Conservation (phyloP, 2,888 invertebrate genomes). For the Synergus laeviventris region DNA sequence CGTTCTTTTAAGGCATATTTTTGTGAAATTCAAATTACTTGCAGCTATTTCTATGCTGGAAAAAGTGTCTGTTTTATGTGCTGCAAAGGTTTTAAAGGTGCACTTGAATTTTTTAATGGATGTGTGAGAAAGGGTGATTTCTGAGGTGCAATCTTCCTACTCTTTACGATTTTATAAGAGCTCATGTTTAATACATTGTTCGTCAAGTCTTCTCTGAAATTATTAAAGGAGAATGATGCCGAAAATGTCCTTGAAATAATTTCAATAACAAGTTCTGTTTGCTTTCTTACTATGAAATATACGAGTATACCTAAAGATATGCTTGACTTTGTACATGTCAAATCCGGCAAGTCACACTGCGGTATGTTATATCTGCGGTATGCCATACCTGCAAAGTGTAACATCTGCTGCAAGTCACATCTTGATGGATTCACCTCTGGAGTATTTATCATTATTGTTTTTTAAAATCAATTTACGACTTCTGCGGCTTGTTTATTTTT, state of each 20-base stretch:
- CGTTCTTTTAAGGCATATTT: neutral
- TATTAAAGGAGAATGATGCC: no score
- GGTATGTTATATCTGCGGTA: neutral
- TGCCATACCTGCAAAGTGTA: neutral
- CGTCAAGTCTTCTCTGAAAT: no score
- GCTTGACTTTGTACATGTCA: neutral
- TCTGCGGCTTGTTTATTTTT: neutral
- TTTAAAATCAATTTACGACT: neutral
- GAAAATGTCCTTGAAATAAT: no score
- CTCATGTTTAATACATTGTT: no score
- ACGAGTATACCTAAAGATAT: neutral
- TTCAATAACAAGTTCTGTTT: neutral
- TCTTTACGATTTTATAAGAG: neutral
- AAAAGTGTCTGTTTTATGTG: neutral
- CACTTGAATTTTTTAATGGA: neutral
- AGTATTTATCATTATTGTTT: neutral
- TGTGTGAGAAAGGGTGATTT: neutral
- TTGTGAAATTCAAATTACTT: neutral
- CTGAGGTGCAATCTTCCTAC: neutral
- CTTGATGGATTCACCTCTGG: neutral
- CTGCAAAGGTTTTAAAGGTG: neutral
- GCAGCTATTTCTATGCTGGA: neutral
- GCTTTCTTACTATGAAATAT: neutral
- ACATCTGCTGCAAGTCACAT: conserved; percentile 2
- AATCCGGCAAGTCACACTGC: neutral